A percentile compares a stretch with the other conserved stretches of the same genome.
phyloP scores from a whole-genome alignment of 2,797 vertebrate genomes.

The Numenius phaeopus region DNA sequence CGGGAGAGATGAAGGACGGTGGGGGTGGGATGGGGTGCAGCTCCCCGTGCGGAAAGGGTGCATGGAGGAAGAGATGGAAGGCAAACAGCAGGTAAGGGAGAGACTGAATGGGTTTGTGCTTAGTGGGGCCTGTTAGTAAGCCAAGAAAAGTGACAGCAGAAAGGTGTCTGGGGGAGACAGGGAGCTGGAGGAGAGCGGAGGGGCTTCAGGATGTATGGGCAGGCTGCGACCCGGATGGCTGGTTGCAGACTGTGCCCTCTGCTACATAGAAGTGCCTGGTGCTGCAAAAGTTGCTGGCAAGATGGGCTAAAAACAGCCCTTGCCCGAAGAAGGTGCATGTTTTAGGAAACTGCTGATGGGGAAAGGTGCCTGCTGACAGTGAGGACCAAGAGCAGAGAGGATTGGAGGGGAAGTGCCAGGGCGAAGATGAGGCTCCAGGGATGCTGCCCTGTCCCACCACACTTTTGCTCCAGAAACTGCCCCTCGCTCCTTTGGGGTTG shows the following conservation, averaged over 20 bases:
- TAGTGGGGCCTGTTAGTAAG: background rate
- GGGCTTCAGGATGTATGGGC: background rate
- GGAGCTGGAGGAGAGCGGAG: background rate
- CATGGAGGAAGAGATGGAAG: background rate
- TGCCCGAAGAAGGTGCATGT: fast-evolving
- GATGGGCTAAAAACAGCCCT: background rate
- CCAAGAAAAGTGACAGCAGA: background rate
- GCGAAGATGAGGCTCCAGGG: background rate
- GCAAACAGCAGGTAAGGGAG: background rate
- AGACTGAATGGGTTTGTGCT: too few relatives aligned
- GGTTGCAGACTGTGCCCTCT: background rate
- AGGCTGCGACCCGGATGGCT: background rate
- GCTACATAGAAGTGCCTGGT: background rate
- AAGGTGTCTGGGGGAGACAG: background rate
- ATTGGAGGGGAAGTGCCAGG: background rate
- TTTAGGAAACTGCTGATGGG: background rate
- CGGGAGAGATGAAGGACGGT: too few relatives aligned
- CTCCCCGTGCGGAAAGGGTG: background rate
- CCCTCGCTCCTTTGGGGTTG: fast-evolving
- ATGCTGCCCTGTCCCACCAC: background rate
- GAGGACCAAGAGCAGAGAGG: background rate
- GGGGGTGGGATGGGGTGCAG: background rate
- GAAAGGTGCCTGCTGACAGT: background rate
- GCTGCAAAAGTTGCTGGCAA: background rate
- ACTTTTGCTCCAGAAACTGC: background rate